These are phyloP conservation scores for Halictus quadricinctus DNA, from an alignment of 2,888 invertebrate genomes.

Conservation along the genomic window DNA sequence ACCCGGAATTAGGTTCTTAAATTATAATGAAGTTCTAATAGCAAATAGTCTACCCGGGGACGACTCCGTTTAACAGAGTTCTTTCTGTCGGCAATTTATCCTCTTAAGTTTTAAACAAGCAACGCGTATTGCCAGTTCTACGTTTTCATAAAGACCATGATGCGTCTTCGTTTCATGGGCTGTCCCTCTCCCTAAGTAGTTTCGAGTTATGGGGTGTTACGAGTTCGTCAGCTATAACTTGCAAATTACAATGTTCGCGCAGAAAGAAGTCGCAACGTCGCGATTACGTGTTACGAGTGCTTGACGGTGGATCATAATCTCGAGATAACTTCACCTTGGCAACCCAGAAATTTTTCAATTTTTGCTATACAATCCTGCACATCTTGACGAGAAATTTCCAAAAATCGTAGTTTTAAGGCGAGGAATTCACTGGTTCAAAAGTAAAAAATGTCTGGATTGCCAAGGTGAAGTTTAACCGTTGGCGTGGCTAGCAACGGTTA, in stretches of 20 bases:
- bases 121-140: slow-evolving; percentile 55
- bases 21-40: slow-evolving; percentile 23
- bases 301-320: slow-evolving; percentile 33
- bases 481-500: background rate
- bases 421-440: no score
- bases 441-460: no score
- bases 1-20: slow-evolving; percentile 21
- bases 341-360: no score
- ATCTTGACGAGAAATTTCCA: no score
- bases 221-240: slow-evolving; percentile 71
- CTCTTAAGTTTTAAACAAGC: slow-evolving; percentile 61
- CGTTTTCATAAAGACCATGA: slow-evolving; percentile 59
- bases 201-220: slow-evolving; percentile 59
- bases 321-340: no score
- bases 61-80: slow-evolving; percentile 24
- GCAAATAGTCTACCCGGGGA: background rate
- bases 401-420: no score
- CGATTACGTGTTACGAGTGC: slow-evolving; percentile 36
- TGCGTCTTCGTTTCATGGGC: slow-evolving; percentile 63
- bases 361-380: no score
- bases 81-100: slow-evolving; percentile 35
- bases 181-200: slow-evolving; percentile 45
- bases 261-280: slow-evolving; percentile 58
- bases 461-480: no score
- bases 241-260: slow-evolving; percentile 64